phyloP scores from a whole-genome alignment of 2,797 vertebrate species.

The Melanotaenia nigrans region DNA sequence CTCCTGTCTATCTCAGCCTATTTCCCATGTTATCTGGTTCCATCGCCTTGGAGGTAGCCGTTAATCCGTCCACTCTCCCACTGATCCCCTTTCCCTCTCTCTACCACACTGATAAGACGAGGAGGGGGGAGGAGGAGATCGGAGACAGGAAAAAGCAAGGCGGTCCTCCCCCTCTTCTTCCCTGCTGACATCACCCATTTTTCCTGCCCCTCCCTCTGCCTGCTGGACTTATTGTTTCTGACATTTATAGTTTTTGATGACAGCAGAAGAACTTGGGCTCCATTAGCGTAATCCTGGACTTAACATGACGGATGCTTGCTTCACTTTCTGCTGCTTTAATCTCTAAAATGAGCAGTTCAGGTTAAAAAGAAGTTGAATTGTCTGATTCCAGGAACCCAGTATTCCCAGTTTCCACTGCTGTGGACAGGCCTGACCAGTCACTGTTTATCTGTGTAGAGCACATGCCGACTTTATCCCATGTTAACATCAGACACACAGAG shows the following conservation, averaged over 20 bases:
- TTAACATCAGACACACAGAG: not conserved
- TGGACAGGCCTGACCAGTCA: not conserved
- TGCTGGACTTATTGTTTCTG: slow-evolving; percentile 52
- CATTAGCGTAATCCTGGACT: too few species aligned
- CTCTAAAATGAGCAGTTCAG: not conserved
- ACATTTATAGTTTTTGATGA: not conserved
- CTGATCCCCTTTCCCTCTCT: slow-evolving; percentile 38
- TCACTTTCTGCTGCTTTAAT: too few species aligned
- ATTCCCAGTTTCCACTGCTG: not conserved
- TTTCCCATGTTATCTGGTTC: slow-evolving; percentile 29
- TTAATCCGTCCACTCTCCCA: slow-evolving; percentile 39
- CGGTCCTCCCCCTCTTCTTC: slow-evolving; percentile 70
- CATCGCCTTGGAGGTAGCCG: slow-evolving; percentile 41
- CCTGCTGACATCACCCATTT: slow-evolving; percentile 83
- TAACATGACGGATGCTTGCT: too few species aligned
- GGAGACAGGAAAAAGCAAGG: slow-evolving; percentile 74
- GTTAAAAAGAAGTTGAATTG: not conserved
- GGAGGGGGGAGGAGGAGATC: slow-evolving; percentile 33
- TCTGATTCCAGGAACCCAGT: not conserved
- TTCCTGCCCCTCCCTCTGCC: slow-evolving; percentile 82
- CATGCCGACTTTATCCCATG: not conserved
- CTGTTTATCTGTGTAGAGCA: not conserved
- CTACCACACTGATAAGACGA: slow-evolving; percentile 51
- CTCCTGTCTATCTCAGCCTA: slow-evolving; percentile 1
- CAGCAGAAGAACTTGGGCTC: not conserved